phyloP scores from a whole-genome alignment of 1,140 invertebrate species.

The Drosophila littoralis region DNA sequence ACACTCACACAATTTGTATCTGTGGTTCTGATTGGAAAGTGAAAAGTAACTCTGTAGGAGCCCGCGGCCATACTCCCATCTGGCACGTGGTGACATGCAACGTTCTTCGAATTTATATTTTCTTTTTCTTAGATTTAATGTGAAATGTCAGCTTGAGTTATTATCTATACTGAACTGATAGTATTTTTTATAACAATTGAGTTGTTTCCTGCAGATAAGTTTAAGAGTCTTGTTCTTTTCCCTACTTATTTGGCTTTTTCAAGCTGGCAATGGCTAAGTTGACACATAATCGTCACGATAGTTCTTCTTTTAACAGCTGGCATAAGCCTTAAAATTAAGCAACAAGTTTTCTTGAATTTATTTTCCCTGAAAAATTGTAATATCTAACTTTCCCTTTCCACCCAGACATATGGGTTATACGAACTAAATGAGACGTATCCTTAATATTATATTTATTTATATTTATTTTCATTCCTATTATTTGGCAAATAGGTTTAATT shows the following conservation, averaged over 20 bases:
- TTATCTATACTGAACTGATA: conserved; percentile 12
- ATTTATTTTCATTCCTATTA: no score
- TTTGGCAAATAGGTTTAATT: no score
- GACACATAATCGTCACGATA: no score
- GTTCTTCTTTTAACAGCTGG: no score
- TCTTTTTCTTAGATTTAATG: conserved; percentile 20
- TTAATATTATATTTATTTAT: no score
- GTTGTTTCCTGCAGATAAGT: neutral
- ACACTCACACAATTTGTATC: conserved; percentile 5
- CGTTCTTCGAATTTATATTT: neutral
- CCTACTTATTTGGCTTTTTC: no score
- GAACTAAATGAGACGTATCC: no score
- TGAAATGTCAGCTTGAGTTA: conserved; percentile 33
- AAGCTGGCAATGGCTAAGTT: neutral
- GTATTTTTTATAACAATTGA: conserved; percentile 1
- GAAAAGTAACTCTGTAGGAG: conserved; percentile 37
- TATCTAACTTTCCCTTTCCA: no score
- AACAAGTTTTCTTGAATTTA: no score
- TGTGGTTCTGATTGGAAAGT: conserved; percentile 45
- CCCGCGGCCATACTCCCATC: conserved; percentile 7
- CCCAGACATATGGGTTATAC: no score
- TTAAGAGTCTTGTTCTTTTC: neutral
- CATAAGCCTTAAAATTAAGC: no score
- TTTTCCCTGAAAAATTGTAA: no score
- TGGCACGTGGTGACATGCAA: conserved; percentile 26